Conservation (phyloP, 35 echinoderm and acorn worm genomes). For the Ophioderma brevispina region DNA sequence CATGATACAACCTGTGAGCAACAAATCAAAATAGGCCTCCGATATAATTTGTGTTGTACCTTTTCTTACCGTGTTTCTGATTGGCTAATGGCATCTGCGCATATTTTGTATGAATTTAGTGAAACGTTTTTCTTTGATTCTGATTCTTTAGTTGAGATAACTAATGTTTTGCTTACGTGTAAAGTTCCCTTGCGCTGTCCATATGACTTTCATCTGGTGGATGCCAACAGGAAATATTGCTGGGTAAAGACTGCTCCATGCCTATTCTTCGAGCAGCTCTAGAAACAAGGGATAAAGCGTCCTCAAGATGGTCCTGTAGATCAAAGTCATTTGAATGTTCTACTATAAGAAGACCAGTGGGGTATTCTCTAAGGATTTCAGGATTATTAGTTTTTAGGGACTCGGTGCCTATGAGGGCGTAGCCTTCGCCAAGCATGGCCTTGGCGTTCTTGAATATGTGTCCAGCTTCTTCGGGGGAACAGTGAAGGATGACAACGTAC, state of each 20-base stretch:
- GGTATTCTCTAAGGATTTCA: slow-evolving; percentile 34
- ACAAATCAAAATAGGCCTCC: too few relatives aligned
- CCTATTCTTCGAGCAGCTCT: slow-evolving; percentile 1
- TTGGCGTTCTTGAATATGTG: slow-evolving; percentile 29
- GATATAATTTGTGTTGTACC: too few relatives aligned
- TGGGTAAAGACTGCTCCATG: neutral
- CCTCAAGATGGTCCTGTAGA: slow-evolving; percentile 11
- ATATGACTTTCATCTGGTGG: neutral
- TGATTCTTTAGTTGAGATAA: too few relatives aligned
- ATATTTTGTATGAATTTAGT: too few relatives aligned
- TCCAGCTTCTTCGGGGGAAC: slow-evolving; percentile 31
- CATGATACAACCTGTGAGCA: too few relatives aligned
- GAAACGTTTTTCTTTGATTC: too few relatives aligned
- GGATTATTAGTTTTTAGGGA: slow-evolving; percentile 13
- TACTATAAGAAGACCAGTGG: slow-evolving; percentile 30
- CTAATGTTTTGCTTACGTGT: slow-evolving; percentile 19
- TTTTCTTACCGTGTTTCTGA: too few relatives aligned
- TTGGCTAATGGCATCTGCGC: too few relatives aligned
- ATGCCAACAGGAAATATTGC: neutral
- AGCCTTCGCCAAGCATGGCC: slow-evolving; percentile 24
- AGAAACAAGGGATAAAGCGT: slow-evolving; percentile 26
- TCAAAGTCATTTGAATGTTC: slow-evolving; percentile 4
- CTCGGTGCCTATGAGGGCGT: slow-evolving; percentile 51
- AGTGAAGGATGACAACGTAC: slow-evolving; percentile 41
- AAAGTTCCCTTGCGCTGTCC: slow-evolving; percentile 26